A percentile compares a stretch with the other conserved stretches of the same genome.
Evolutionary conservation across 2,113 vertebrate genomes (phyloP).

Genomic region (Formicarius rufipectus): DNA sequence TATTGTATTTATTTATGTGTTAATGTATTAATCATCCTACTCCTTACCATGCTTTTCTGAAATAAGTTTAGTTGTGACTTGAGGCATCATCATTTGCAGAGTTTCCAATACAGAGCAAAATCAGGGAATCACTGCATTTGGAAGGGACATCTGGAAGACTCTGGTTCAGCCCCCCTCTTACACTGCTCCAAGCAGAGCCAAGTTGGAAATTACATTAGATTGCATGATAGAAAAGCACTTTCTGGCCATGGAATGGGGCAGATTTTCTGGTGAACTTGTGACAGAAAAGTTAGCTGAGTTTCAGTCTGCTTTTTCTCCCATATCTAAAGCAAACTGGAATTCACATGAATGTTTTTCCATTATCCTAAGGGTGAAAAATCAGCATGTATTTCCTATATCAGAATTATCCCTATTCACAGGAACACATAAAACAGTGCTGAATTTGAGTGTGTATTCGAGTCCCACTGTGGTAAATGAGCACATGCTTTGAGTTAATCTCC

Average conservation of each 20-base stretch:
- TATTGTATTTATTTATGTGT: constrained; percentile 66
- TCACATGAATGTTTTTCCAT: constrained; percentile 32
- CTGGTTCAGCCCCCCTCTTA: not conserved
- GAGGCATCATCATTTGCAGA: not conserved
- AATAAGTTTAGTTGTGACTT: not conserved
- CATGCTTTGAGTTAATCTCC: constrained; percentile 60
- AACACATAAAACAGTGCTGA: constrained; percentile 47
- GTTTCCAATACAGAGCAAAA: not conserved
- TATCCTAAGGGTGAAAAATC: constrained; percentile 48
- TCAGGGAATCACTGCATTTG: not conserved
- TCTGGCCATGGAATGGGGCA: not conserved
- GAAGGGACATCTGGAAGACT: not conserved
- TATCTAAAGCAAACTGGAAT: constrained; percentile 27
- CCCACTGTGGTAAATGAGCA: constrained; percentile 4
- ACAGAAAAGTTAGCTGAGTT: not conserved
- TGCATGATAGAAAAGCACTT: not conserved
- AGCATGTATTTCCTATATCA: constrained; percentile 45
- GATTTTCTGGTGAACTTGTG: not conserved
- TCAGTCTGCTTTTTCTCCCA: not conserved
- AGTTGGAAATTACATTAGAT: not conserved
- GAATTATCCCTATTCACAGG: constrained; percentile 32
- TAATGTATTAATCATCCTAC: constrained; percentile 50
- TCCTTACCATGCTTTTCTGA: constrained; percentile 13
- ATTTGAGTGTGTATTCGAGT: constrained; percentile 12
- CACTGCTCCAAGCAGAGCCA: not conserved